Percentiles rank a stretch among this genome's conserved stretches.
Conservation (phyloP, 35 echinoderm and acorn worm genomes). For the Ophioderma brevispina region DNA sequence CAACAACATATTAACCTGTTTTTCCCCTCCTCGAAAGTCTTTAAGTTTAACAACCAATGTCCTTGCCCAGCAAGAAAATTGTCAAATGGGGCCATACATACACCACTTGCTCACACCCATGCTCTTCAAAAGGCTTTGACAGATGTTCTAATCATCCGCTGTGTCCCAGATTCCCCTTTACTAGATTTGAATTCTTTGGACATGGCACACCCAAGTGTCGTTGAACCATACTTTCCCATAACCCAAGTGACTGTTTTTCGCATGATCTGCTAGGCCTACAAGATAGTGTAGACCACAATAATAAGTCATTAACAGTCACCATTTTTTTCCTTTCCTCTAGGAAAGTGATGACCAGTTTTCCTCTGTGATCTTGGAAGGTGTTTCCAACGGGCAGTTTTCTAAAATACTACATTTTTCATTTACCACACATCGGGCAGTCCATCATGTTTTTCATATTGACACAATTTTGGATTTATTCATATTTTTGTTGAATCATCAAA, state of each 20-base stretch:
- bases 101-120: constrained; percentile 64
- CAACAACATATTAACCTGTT: constrained; percentile 52
- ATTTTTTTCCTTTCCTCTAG: constrained; percentile 9
- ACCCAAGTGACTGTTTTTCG: constrained; percentile 29
- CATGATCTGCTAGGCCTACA: constrained; percentile 50
- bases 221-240: constrained; percentile 57
- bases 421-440: constrained; percentile 46
- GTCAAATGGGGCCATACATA: constrained; percentile 50
- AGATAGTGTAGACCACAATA: constrained; percentile 56
- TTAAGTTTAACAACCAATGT: not conserved
- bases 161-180: constrained; percentile 52
- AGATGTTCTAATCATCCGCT: constrained; percentile 35
- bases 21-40: constrained; percentile 30
- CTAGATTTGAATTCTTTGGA: constrained; percentile 48
- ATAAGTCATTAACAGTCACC: constrained; percentile 26
- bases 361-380: constrained; percentile 21
- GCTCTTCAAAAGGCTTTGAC: constrained; percentile 61
- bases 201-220: constrained; percentile 45
- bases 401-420: constrained; percentile 27
- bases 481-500: not conserved
- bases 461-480: constrained; percentile 44
- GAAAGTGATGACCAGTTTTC: constrained; percentile 35
- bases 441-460: constrained; percentile 51
- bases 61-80: constrained; percentile 43
- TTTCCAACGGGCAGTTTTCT: constrained; percentile 6